Conservation (phyloP, 2,797 vertebrate genomes). For the Tapirus indicus region DNA sequence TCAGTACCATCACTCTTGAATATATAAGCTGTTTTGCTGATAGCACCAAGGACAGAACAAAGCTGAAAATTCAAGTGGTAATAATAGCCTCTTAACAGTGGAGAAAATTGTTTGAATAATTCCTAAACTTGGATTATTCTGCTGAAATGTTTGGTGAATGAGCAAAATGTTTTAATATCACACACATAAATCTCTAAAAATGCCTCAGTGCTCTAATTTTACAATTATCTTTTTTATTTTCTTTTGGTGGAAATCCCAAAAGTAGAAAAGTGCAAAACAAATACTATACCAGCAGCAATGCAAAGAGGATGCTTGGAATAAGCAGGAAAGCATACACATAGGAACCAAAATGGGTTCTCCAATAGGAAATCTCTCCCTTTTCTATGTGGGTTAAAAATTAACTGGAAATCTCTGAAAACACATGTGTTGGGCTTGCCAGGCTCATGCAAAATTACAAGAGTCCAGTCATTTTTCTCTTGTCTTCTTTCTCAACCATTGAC, state of each 20-base stretch:
- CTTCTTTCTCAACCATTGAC: background rate
- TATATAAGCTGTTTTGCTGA: background rate
- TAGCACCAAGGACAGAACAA: background rate
- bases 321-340: background rate
- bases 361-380: background rate
- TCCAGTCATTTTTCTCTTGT: background rate
- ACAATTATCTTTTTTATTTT: constrained; percentile 17
- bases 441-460: background rate
- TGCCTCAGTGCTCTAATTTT: background rate
- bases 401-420: background rate
- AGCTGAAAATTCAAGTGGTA: background rate
- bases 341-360: background rate
- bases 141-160: background rate
- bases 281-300: background rate
- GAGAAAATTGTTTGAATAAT: background rate
- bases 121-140: constrained; percentile 5
- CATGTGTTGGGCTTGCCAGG: background rate
- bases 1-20: background rate
- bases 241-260: background rate
- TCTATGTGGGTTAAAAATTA: background rate
- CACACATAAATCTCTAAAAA: background rate
- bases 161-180: background rate
- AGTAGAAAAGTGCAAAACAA: background rate
- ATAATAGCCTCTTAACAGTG: background rate
- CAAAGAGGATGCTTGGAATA: background rate